A percentile compares a stretch with the other conserved stretches of the same genome.
Evolutionary conservation across 37 sponge, comb jelly and placozoan species (phyloP).

Genomic region (Aplysina aerophoba): DNA sequence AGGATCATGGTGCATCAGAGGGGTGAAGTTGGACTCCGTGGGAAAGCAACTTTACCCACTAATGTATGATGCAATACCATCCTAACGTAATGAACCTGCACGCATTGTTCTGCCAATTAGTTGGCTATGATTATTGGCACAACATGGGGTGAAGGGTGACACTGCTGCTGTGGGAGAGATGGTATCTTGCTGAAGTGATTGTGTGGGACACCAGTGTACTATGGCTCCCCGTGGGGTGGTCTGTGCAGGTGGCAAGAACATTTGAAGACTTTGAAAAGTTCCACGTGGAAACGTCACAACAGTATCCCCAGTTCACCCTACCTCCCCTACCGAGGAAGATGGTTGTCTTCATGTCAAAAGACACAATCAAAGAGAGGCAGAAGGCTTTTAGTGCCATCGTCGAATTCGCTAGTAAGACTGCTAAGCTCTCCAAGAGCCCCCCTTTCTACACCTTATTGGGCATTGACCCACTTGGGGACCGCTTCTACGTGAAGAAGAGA

Average conservation of each 20-base stretch:
- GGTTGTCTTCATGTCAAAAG: constrained; percentile 49
- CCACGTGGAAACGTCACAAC: constrained; percentile 49
- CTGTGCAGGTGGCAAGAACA: constrained; percentile 54
- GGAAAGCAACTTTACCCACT: too few species aligned
- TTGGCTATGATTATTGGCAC: too few species aligned
- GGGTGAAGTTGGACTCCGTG: too few species aligned
- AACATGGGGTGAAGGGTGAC: too few species aligned
- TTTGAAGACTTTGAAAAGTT: constrained; percentile 75
- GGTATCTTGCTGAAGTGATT: neutral
- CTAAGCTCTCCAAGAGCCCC: constrained; percentile 26
- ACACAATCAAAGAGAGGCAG: constrained; percentile 68
- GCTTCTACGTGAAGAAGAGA: constrained; percentile 52
- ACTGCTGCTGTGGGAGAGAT: neutral
- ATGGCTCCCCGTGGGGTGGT: neutral
- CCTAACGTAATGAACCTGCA: too few species aligned
- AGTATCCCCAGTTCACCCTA: constrained; percentile 46
- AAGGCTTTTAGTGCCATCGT: constrained; percentile 68
- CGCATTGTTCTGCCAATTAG: too few species aligned
- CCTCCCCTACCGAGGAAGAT: constrained; percentile 66
- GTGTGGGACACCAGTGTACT: neutral
- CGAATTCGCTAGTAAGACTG: constrained; percentile 38
- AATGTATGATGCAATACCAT: too few species aligned
- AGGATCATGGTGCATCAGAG: too few species aligned
- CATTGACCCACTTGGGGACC: constrained; percentile 50
- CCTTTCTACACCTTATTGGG: constrained; percentile 63